Evolutionary conservation across 2,797 vertebrate genomes (phyloP).

Genomic region (Phaenicophaeus curvirostris): DNA sequence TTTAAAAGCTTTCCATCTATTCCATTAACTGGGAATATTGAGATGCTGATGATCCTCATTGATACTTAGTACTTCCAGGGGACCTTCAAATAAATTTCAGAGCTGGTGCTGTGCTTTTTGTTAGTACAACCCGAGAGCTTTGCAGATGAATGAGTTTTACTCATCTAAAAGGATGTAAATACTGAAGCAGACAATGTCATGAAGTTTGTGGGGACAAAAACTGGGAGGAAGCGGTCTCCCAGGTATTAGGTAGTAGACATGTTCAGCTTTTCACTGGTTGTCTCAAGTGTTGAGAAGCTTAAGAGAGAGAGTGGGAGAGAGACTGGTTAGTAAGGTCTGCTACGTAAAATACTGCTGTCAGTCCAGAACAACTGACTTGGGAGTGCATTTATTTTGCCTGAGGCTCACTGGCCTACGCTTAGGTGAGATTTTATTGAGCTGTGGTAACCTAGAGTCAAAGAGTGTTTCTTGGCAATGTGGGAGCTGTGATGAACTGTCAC

Average conservation of each 20-base stretch:
- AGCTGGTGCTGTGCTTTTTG: neutral
- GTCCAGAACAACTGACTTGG: neutral
- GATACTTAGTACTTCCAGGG: neutral
- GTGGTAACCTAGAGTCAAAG: neutral
- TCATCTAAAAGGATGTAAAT: fast-evolving
- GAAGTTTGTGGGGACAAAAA: neutral
- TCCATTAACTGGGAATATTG: neutral
- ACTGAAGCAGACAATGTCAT: neutral
- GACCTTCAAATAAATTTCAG: neutral
- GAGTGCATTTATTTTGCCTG: neutral
- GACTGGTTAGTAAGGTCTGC: neutral
- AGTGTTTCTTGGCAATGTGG: neutral
- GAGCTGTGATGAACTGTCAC: neutral
- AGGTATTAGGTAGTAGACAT: neutral
- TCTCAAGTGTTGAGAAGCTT: neutral
- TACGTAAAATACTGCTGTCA: neutral
- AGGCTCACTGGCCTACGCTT: neutral
- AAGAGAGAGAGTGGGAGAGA: neutral
- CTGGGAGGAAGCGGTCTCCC: neutral
- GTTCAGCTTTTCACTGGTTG: neutral
- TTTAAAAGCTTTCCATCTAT: neutral
- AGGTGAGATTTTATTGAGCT: neutral
- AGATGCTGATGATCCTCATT: neutral
- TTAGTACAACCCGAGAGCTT: neutral
- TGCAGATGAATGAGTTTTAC: neutral